Conservation (phyloP, 1,140 invertebrate species). For the Onthophagus taurus region DNA sequence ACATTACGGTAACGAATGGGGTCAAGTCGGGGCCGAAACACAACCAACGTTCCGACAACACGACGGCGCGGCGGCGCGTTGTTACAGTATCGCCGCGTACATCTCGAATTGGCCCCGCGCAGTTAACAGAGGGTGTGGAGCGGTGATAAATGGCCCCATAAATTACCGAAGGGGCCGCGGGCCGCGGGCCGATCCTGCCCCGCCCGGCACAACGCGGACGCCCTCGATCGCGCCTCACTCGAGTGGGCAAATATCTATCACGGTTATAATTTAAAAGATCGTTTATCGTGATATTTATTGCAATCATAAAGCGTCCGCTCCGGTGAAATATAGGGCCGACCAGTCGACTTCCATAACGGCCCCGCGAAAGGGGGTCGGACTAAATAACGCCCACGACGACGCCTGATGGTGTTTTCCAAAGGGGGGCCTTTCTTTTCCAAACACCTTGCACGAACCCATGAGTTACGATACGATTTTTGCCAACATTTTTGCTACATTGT, state of each 20-base stretch:
- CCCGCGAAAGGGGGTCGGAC: slow-evolving; percentile 15
- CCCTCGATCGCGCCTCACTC: slow-evolving; percentile 35
- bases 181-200: slow-evolving; percentile 14
- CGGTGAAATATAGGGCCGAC: slow-evolving; percentile 27
- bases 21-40: slow-evolving; percentile 34
- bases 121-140: slow-evolving; percentile 41
- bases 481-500: too few species aligned
- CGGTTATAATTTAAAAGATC: slow-evolving; percentile 39
- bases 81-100: slow-evolving; percentile 30
- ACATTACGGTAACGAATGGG: slow-evolving; percentile 36
- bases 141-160: slow-evolving; percentile 39
- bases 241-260: slow-evolving; percentile 40
- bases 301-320: slow-evolving; percentile 34
- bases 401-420: background rate
- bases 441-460: too few species aligned
- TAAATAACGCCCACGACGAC: background rate
- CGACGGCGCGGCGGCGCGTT: slow-evolving; percentile 16
- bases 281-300: slow-evolving; percentile 38
- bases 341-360: slow-evolving; percentile 31
- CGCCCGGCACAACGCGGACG: too few species aligned
- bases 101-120: slow-evolving; percentile 37
- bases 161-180: slow-evolving; percentile 30
- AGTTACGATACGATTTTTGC: too few species aligned
- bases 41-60: too few species aligned
- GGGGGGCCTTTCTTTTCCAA: too few species aligned